phyloP scores from a whole-genome alignment of 1,140 invertebrate genomes.

The Eulimnadia texana region DNA sequence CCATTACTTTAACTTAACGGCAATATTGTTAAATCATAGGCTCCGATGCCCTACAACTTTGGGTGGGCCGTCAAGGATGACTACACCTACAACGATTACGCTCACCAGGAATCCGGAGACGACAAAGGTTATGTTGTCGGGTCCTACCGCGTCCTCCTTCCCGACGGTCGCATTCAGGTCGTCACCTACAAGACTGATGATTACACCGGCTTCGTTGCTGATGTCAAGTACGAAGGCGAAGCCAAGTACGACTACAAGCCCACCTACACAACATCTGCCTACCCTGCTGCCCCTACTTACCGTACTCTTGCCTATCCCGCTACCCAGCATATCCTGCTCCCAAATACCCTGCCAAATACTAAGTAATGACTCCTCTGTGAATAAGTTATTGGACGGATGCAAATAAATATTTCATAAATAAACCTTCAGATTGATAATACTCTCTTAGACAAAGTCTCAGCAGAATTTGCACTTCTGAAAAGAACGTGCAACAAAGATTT shows the following conservation, averaged over 20 bases:
- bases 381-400: background rate
- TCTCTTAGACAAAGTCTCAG: too few relatives aligned
- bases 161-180: slow-evolving; percentile 56
- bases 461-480: too few relatives aligned
- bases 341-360: background rate
- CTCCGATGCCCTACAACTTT: slow-evolving; percentile 45
- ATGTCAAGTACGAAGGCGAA: slow-evolving; percentile 54
- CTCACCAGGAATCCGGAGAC: slow-evolving; percentile 46
- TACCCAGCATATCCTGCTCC: background rate
- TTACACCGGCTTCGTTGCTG: slow-evolving; percentile 58
- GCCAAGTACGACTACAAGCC: slow-evolving; percentile 4
- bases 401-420: too few relatives aligned
- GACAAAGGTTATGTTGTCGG: slow-evolving; percentile 43
- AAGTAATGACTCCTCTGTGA: background rate
- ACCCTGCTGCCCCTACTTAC: background rate
- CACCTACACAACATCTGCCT: background rate
- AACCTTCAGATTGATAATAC: too few relatives aligned
- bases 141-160: slow-evolving; percentile 55
- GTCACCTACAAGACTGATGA: slow-evolving; percentile 63
- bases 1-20: background rate
- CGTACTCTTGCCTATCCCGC: background rate
- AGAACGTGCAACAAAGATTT: too few relatives aligned
- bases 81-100: slow-evolving; percentile 50
- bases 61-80: slow-evolving; percentile 53
- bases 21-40: background rate